Conservation (phyloP, 1,140 invertebrate genomes). For the Saccostrea cuccullata region DNA sequence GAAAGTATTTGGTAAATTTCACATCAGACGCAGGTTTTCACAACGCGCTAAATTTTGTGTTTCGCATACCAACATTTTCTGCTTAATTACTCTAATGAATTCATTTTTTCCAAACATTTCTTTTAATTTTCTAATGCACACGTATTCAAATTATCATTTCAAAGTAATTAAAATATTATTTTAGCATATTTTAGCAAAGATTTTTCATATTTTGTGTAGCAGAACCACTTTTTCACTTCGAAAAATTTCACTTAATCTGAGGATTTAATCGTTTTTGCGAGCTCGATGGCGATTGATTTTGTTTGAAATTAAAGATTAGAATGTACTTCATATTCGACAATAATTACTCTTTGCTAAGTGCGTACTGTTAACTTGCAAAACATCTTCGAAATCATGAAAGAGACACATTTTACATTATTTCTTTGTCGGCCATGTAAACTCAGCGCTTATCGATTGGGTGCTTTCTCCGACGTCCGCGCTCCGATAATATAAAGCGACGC, state of each 20-base stretch:
- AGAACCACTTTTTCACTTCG: neutral
- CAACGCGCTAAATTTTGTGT: slow-evolving; percentile 3
- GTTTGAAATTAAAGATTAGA: neutral
- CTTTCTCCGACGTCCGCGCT: slow-evolving; percentile 38
- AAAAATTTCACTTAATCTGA: neutral
- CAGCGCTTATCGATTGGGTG: slow-evolving; percentile 31
- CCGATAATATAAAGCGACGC: neutral
- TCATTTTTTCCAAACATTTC: neutral
- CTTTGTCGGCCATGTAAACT: slow-evolving; percentile 13
- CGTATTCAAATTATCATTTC: neutral
- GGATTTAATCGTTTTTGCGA: neutral
- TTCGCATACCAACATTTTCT: slow-evolving; percentile 18
- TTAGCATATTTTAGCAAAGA: neutral
- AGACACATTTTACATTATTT: slow-evolving; percentile 8
- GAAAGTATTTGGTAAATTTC: neutral
- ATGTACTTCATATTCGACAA: neutral
- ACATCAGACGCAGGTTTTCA: neutral
- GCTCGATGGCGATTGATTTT: neutral
- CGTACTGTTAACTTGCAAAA: neutral
- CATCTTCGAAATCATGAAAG: neutral
- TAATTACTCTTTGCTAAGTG: neutral
- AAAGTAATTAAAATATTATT: neutral
- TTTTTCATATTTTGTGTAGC: neutral
- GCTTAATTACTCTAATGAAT: neutral
- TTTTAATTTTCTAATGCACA: neutral